Conservation (phyloP, 2,113 vertebrate species). For the Chloebia gouldiae region DNA sequence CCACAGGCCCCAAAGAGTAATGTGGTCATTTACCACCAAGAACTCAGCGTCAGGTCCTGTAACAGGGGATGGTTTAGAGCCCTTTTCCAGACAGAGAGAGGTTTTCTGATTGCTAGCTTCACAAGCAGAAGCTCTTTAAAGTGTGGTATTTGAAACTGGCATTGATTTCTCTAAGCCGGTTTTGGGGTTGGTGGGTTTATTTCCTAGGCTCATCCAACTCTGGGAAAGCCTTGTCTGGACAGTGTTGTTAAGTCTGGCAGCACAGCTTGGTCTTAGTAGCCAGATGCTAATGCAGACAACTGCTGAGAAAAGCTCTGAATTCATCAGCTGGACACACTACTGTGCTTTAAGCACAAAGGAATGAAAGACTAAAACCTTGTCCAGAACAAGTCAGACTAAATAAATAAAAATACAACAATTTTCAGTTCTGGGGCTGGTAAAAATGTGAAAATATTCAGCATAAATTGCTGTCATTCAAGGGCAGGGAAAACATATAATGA, state of each 20-base stretch:
- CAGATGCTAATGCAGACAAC: neutral
- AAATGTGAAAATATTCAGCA: neutral
- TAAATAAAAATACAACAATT: neutral
- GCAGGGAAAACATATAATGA: neutral
- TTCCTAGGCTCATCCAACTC: neutral
- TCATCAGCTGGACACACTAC: neutral
- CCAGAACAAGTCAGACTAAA: neutral
- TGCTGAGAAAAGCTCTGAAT: neutral
- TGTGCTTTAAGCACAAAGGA: neutral
- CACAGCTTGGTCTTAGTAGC: neutral
- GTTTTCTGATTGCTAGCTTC: constrained; percentile 5
- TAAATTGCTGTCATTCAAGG: neutral
- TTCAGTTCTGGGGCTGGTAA: neutral
- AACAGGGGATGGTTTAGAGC: neutral
- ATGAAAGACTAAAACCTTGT: neutral
- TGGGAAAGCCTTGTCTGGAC: constrained; percentile 38
- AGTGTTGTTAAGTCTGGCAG: constrained; percentile 17
- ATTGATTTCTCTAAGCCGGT: neutral
- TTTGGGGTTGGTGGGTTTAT: neutral
- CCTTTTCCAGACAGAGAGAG: constrained; percentile 19
- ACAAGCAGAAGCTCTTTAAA: neutral
- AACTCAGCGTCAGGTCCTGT: neutral
- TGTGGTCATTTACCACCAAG: constrained; percentile 15
- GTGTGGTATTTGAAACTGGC: neutral
- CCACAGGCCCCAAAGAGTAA: constrained; percentile 4